These are phyloP conservation scores for Pungitius pungitius DNA, from an alignment of 2,113 vertebrate species.

Conservation along the genomic window DNA sequence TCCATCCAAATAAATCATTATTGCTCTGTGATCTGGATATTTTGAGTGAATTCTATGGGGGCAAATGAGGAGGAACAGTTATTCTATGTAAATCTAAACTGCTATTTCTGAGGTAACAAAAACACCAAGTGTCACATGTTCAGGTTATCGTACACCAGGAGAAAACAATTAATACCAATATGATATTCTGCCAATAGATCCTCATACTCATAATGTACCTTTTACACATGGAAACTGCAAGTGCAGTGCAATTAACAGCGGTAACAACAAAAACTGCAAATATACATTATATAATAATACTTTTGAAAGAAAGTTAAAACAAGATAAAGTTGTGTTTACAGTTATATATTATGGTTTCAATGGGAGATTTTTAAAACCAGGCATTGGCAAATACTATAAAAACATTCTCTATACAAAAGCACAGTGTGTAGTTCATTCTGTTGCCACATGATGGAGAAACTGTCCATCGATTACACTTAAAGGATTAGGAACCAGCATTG, in stretches of 20 bases:
- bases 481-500: not conserved
- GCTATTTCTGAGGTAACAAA: not conserved
- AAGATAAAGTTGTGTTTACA: not conserved
- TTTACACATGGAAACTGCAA: not conserved
- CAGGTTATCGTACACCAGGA: not conserved
- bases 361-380: not conserved
- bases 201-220: not conserved
- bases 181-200: not conserved
- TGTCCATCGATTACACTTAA: slow-evolving; percentile 16
- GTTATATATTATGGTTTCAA: not conserved
- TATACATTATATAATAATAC: not conserved
- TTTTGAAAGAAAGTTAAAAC: not conserved
- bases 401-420: not conserved
- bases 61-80: not conserved
- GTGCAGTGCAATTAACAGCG: not conserved
- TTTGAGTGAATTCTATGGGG: slow-evolving; percentile 19
- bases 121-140: not conserved
- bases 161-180: not conserved
- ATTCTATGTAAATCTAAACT: not conserved
- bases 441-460: slow-evolving; percentile 71
- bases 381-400: not conserved
- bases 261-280: not conserved
- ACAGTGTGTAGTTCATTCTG: slow-evolving; percentile 43
- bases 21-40: slow-evolving; percentile 58
- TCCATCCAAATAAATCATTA: slow-evolving; percentile 80